Evolutionary conservation across 2,113 vertebrate genomes (phyloP).

Genomic region (Saguinus imperator): DNA sequence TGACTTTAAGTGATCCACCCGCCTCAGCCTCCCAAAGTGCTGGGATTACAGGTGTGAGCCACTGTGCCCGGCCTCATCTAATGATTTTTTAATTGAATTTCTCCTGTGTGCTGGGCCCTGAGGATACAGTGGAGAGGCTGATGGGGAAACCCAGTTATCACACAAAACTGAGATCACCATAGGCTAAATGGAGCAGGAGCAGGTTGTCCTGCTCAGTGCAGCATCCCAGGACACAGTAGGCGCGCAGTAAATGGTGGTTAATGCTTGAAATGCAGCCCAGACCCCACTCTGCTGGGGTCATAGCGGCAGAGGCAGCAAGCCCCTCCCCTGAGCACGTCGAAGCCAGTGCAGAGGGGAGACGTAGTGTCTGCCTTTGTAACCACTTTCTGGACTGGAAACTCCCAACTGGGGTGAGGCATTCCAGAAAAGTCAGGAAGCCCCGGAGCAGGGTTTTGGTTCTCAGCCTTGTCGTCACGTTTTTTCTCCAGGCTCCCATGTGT

Average conservation of each 20-base stretch:
- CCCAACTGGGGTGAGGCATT: background rate
- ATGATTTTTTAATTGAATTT: background rate
- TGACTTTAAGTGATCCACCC: no score
- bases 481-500: background rate
- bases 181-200: background rate
- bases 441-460: background rate
- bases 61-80: no score
- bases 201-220: rapidly evolving
- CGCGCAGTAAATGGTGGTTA: rapidly evolving
- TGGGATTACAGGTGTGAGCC: no score
- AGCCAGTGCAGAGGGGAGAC: background rate
- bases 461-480: background rate
- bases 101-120: background rate
- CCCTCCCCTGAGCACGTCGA: background rate
- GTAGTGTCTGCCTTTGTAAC: background rate
- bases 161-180: rapidly evolving
- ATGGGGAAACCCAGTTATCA: background rate
- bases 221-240: background rate
- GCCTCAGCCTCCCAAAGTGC: no score
- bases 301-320: rapidly evolving
- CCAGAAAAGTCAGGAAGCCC: background rate
- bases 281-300: background rate
- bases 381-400: background rate
- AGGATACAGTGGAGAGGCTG: background rate
- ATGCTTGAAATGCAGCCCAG: no score